Evolutionary conservation across 2,797 vertebrate species (phyloP), one percentile per base, ranked within the genome.

Genomic region (Sparidentex hasta): DNA sequence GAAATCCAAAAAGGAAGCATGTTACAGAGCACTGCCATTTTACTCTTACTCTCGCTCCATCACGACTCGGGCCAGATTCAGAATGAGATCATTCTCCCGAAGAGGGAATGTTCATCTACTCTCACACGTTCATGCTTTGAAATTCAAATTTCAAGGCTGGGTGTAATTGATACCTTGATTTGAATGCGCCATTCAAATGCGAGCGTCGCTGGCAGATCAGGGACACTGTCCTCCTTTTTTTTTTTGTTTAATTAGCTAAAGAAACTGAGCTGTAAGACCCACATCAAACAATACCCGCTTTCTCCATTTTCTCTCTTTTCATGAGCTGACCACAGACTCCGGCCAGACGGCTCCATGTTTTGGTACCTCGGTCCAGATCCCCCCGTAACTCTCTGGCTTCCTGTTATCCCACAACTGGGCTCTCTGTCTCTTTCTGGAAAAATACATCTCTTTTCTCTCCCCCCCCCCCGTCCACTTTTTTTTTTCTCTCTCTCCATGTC

Each of bases 321-420:
- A 88, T 25, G 63, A 78, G 74, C 76, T 92, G 90, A 95, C 95
- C 95, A 94, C 94, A 95, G 94, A 95, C 94, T 96, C 95, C 90
- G 57, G 84, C 78, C 92, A 92, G 95, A 90, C 94, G 90, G 93
- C 90, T 90, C 88, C 76, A 41, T 92, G 91, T 93, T 93, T 90
- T 58, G 81, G 81, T 86, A 90, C 81, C 78, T 85, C 56, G 14
- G 81, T 86, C 84, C 88, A 90, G 80, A 88, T 77, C 78, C 81
- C 85, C 90, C 84, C 68, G 78, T 81, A 91, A 90, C 89, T 89
- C 87, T 83, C 66, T 79, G 90, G 90, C 91, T 95, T 94, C 93
- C 88, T 94, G 91, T 92, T 90, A 91, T 88, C 84, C 86, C 90
- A 89, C 83, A 86, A 91, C 76, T 85, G 71, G 80, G 76, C 74